Evolutionary conservation across 2,113 vertebrate genomes (phyloP).

Genomic region (Cacatua alba): DNA sequence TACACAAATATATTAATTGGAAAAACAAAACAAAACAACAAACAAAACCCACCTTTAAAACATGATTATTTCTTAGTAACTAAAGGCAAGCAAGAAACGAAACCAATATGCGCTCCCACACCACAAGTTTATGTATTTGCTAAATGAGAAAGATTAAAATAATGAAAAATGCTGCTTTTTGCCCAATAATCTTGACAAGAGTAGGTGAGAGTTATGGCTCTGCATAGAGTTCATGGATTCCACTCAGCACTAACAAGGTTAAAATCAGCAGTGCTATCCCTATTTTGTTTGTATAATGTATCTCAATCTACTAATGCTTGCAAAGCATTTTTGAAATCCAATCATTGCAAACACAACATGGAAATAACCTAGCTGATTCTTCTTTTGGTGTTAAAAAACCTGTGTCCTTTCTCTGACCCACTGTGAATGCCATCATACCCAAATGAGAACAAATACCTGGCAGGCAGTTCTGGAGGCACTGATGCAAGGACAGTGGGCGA

Average conservation of each 20-base stretch:
- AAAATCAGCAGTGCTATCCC: not conserved
- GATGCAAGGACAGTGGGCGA: not conserved
- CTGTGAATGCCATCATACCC: not conserved
- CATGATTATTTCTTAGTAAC: not conserved
- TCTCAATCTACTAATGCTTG: not conserved
- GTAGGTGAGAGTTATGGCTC: not conserved
- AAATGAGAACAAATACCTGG: not conserved
- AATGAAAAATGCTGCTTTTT: not conserved
- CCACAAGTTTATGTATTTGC: not conserved
- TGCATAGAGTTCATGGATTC: not conserved
- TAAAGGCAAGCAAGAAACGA: not conserved
- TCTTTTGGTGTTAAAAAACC: not conserved
- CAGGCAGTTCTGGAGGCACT: not conserved
- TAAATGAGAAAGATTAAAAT: not conserved
- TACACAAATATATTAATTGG: not conserved
- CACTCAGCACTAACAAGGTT: not conserved
- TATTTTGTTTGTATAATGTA: not conserved
- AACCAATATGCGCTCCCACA: not conserved
- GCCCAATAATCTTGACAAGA: not conserved
- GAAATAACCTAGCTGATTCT: not conserved
- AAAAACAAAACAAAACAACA: not conserved
- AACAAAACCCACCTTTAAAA: not conserved
- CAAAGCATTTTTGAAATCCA: not conserved
- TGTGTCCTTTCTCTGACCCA: not conserved
- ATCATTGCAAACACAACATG: not conserved